Conservation (phyloP, 2,888 invertebrate species). For the Drosophila mettleri region DNA sequence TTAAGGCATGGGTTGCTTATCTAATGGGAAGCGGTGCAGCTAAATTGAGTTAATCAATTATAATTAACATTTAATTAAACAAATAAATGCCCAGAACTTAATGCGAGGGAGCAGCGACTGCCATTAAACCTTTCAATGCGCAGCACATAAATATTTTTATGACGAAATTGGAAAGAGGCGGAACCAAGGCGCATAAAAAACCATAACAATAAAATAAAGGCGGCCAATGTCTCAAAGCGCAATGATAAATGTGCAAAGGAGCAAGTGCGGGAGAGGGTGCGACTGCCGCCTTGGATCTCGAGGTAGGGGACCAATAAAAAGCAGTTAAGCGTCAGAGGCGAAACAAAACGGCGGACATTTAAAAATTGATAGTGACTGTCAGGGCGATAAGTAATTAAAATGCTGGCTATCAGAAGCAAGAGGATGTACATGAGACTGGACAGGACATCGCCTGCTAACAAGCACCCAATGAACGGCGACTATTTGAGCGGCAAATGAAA, state of each 20-base stretch:
- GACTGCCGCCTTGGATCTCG: background rate
- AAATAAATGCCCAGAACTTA: slow-evolving; percentile 45
- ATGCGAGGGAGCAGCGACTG: slow-evolving; percentile 17
- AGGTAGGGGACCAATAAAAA: slow-evolving; percentile 57
- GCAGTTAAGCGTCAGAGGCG: slow-evolving; percentile 65
- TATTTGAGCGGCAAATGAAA: slow-evolving; percentile 57
- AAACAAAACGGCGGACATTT: slow-evolving; percentile 52
- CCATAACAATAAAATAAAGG: slow-evolving; percentile 12
- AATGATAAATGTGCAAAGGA: slow-evolving; percentile 34
- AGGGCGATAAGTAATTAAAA: slow-evolving; percentile 73
- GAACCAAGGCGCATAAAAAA: slow-evolving; percentile 45
- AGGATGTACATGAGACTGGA: background rate
- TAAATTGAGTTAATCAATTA: slow-evolving; percentile 36
- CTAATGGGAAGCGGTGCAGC: slow-evolving; percentile 9
- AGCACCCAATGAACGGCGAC: slow-evolving; percentile 47
- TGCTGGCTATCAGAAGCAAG: background rate
- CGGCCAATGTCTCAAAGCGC: slow-evolving; percentile 16
- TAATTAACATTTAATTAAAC: slow-evolving; percentile 54
- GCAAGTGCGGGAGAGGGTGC: slow-evolving; percentile 16
- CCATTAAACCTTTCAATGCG: slow-evolving; percentile 56
- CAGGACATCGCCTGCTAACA: slow-evolving; percentile 52
- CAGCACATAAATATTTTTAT: slow-evolving; percentile 71
- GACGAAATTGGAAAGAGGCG: slow-evolving; percentile 43
- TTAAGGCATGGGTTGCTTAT: background rate
- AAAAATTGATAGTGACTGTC: slow-evolving; percentile 66